A percentile compares a stretch with the other conserved stretches of the same genome.
phyloP scores from a whole-genome alignment of 2,113 vertebrate genomes.

The Stictonetta naevosa region DNA sequence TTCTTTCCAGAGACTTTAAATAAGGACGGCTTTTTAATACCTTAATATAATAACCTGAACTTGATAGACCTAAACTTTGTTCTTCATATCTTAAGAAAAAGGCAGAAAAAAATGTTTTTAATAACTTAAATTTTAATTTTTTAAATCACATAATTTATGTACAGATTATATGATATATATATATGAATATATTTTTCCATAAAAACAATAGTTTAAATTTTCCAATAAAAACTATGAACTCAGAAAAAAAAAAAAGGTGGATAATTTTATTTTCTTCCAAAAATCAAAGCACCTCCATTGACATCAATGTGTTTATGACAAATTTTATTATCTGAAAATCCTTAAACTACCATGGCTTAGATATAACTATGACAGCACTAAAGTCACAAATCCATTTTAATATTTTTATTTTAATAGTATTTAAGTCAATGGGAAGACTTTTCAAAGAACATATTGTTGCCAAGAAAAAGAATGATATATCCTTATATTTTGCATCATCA shows the following conservation, averaged over 20 bases:
- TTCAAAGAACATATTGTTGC: fast-evolving
- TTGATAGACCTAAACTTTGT: not conserved
- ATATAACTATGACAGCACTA: not conserved
- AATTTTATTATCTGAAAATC: not conserved
- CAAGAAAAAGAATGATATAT: not conserved
- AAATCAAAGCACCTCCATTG: not conserved
- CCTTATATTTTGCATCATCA: not conserved
- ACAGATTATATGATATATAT: not conserved
- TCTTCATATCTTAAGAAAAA: not conserved
- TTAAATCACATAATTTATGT: no score
- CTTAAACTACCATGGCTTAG: fast-evolving
- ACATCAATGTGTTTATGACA: not conserved
- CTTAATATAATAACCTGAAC: not conserved
- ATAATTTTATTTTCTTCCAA: not conserved
- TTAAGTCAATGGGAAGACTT: not conserved
- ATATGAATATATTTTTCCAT: not conserved
- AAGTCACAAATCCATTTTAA: not conserved
- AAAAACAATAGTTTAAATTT: not conserved
- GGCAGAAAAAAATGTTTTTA: not conserved
- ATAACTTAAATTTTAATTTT: not conserved
- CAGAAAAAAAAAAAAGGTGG: not conserved
- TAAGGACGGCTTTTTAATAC: not conserved
- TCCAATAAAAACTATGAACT: not conserved
- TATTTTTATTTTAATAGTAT: not conserved
- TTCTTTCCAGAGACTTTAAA: not conserved